Conservation (phyloP, 2,797 vertebrate genomes). For the Channa striata region DNA sequence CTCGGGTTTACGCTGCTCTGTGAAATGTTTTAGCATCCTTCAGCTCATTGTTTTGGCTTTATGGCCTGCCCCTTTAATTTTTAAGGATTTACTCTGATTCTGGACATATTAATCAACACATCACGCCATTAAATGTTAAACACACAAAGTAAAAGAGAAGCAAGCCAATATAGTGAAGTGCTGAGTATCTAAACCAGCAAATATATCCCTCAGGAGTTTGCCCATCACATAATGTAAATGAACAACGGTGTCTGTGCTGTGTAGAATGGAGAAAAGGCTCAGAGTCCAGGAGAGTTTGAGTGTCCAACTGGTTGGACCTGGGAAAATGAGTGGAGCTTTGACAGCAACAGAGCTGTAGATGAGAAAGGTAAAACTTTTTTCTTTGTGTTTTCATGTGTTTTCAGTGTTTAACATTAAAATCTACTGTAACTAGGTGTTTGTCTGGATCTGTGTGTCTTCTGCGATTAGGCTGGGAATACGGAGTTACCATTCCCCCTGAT, state of each 20-base stretch:
- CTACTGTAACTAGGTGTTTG: background rate
- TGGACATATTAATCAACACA: too few relatives aligned
- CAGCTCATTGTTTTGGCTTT: background rate
- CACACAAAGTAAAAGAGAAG: background rate
- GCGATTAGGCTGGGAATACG: constrained; percentile 96
- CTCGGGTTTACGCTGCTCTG: background rate
- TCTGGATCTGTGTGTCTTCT: constrained; percentile 13
- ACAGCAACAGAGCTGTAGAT: constrained; percentile 95
- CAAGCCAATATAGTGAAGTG: background rate
- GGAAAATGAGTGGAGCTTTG: constrained; percentile 92
- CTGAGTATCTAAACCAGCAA: background rate
- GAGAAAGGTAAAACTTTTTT: constrained; percentile 85
- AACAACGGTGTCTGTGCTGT: constrained; percentile 42
- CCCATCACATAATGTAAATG: background rate
- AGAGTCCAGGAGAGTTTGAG: constrained; percentile 85
- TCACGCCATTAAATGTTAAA: background rate
- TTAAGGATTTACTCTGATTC: background rate
- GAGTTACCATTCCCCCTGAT: constrained; percentile 93
- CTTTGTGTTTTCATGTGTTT: background rate
- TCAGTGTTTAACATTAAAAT: background rate
- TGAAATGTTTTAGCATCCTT: background rate
- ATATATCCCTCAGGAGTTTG: background rate
- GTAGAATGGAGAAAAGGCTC: constrained; percentile 94
- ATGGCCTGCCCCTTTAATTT: background rate
- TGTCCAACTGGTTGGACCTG: constrained; percentile 93